Base-by-base conservation (phyloP, 1,140 invertebrate genomes). In the Bombus sibiricus region DNA sequence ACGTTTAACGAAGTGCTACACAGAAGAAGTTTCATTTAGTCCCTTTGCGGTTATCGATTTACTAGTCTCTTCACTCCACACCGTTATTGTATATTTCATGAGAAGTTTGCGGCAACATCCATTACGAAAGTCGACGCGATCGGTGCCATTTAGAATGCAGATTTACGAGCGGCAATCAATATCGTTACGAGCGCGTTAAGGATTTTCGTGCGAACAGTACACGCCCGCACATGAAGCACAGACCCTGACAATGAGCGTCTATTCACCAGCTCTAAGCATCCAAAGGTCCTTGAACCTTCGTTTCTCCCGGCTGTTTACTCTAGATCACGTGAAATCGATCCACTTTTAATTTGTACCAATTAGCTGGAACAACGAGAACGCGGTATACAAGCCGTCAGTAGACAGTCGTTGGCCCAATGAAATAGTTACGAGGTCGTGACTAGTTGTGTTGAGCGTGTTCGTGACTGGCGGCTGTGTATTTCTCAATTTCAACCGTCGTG, bases 381-480 rank as follows among this genome's bases (percentile, higher is more conserved):
- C 85, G 62, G 37, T 47, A 37, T 25, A 66, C 81, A 25, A 57
- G 79, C 34, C 85, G 57, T 62, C 73, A 41, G 68, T 57, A 72
- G 59, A 59, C 25, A 62, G 32, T 66, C n/a, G n/a, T 80, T 32
- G 64, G 76, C n/a, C 28, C 47, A 43, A n/a, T 41, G 41, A 82
- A 90, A 88, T 90, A 90, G 83, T 88, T 78, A 86, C 89, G 86
- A 90, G 89, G 86, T 74, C 89, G 68, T 59, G 86, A 84, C 64
- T 85, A 59, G 84, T 15, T 53, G 69, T 41, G 57, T 72, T 10
- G 47, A 34, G 47, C 43, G 53, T 53, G 68, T 34, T 81, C 84
- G 84, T 80, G 83, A 85, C 83, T 69, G 28, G 75, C 75, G 13
- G 75, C 75, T 32, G 39, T 62, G 47, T 72, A 43, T 85, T 85